A percentile compares a stretch with the other conserved stretches of the same genome.
Evolutionary conservation across 2,797 vertebrate species (phyloP).

Genomic region (Rhinophrynus dorsalis): DNA sequence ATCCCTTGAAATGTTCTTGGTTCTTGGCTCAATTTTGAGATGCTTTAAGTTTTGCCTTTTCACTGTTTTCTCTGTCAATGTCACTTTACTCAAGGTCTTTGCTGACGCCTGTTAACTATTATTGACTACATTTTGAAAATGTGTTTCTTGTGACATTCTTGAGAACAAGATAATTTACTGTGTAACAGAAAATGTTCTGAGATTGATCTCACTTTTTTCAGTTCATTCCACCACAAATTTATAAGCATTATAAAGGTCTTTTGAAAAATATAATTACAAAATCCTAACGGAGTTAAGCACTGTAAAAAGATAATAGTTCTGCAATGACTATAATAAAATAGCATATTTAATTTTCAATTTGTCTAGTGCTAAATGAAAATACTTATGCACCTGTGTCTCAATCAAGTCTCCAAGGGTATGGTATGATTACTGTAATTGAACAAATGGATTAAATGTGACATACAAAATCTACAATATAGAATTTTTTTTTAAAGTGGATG

Average conservation of each 20-base stretch:
- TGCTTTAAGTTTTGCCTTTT: background rate
- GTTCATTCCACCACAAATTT: no score
- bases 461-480: no score
- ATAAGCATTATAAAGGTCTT: background rate
- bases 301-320: no score
- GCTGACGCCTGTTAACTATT: constrained; percentile 30
- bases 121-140: constrained; percentile 4
- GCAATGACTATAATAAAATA: no score
- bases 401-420: no score
- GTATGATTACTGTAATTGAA: no score
- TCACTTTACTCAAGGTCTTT: constrained; percentile 32
- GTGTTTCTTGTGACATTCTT: constrained; percentile 29
- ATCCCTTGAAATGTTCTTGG: background rate
- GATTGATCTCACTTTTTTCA: background rate
- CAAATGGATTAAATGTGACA: no score
- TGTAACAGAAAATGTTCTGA: constrained; percentile 8
- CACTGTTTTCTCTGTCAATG: constrained; percentile 20
- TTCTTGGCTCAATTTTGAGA: background rate
- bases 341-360: no score
- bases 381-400: no score
- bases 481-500: no score
- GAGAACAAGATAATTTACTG: constrained; percentile 24
- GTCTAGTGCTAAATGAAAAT: no score
- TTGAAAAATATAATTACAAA: background rate
- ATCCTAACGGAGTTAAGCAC: background rate